Conservation (phyloP, 2,888 invertebrate genomes). For the Nasonovia ribisnigri region DNA sequence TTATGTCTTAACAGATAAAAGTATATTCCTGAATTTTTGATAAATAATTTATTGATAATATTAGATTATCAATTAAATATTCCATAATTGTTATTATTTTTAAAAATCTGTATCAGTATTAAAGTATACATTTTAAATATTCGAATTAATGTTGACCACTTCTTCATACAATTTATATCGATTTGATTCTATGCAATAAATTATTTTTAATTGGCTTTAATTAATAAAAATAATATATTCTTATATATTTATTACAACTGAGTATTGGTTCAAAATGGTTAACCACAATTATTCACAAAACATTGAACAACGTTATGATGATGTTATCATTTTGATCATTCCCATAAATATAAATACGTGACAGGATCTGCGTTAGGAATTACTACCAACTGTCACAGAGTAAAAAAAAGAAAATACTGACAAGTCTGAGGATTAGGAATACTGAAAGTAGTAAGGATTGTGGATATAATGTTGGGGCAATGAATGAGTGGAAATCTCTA, state of each 20-base stretch:
- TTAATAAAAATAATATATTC: background rate
- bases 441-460: background rate
- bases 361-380: slow-evolving; percentile 12
- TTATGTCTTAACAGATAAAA: too few species aligned
- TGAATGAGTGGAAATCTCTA: background rate
- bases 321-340: slow-evolving; percentile 27
- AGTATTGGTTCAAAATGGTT: background rate
- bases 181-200: background rate
- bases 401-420: slow-evolving; percentile 32
- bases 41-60: too few species aligned
- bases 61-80: too few species aligned
- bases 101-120: too few species aligned
- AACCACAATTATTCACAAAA: background rate
- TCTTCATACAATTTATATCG: too few species aligned
- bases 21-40: too few species aligned
- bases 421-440: slow-evolving; percentile 24
- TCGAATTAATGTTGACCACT: too few species aligned
- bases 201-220: background rate
- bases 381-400: background rate
- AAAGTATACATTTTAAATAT: too few species aligned
- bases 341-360: background rate
- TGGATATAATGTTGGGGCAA: background rate
- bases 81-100: too few species aligned
- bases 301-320: background rate
- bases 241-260: slow-evolving; percentile 4